Evolutionary conservation across 2,888 invertebrate genomes (phyloP), one percentile per base, ranked within the genome.

Genomic region (Urechis unicinctus): DNA sequence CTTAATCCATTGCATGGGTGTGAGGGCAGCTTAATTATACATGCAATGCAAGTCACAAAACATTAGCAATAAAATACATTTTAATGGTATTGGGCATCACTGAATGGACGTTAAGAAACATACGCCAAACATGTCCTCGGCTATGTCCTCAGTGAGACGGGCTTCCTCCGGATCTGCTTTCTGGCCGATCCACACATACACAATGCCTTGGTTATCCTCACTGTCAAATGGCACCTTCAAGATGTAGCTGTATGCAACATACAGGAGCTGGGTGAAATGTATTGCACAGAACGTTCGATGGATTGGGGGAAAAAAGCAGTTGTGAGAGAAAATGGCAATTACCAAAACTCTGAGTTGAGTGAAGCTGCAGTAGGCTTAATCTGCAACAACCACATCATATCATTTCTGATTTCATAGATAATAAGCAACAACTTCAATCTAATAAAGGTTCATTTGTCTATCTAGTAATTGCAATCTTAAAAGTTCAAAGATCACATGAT

Each of bases 321-420:
- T 9, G 21, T 17, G 9, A 9, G 28, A 45, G 24, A 50, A 13
- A 47, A 17, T 44, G 5, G 22, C 53, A 73, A 80, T 82, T 81
- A 94, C 91, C 94, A 95, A 82, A 97, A 97, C 31, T 88, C 88
- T 52, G 96, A 95, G 81, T 95, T 96, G 26, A 98, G 84, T 63
- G 86, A 82, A 25, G 85, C 73, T 6, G 93, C 89, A 80, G 92
- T 91, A 0, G 91, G 87, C 67, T 26, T 13, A 50, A 61, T 57
- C 61, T 61, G 59, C 2, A 47, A 44, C n/a, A 45, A 52, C 13
- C n/a, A n/a, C n/a, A n/a, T n/a, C n/a, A n/a, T n/a, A n/a, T n/a
- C n/a, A n/a, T n/a, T n/a, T n/a, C n/a, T n/a, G n/a, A n/a, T n/a
- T n/a, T n/a, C n/a, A n/a, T n/a, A n/a, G n/a, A n/a, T n/a, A n/a